Conservation (phyloP, 2,888 invertebrate genomes). For the Tillus elongatus region DNA sequence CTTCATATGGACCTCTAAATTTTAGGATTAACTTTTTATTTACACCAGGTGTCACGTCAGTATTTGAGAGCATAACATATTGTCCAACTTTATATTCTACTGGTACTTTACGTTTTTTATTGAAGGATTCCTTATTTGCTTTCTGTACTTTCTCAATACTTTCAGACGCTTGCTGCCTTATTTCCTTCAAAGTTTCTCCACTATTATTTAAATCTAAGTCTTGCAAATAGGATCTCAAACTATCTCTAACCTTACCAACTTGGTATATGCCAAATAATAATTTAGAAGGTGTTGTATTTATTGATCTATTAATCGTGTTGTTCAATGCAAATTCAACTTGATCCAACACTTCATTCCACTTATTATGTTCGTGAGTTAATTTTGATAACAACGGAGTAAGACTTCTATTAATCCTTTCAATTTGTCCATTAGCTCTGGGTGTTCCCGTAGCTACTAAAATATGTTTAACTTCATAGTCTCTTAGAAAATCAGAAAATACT, state of each 20-base stretch:
- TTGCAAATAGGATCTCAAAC: no score
- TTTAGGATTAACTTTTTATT: constrained; percentile 25
- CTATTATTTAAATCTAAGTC: no score
- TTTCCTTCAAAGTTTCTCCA: no score
- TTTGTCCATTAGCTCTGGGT: no score
- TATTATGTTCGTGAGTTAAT: constrained; percentile 11
- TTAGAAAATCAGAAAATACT: constrained; percentile 18
- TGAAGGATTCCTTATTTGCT: no score
- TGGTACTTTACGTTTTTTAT: no score
- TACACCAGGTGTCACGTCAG: constrained; percentile 21
- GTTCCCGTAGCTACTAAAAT: no score
- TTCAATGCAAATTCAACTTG: constrained; percentile 14
- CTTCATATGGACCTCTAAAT: constrained; percentile 25
- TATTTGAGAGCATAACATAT: constrained; percentile 25
- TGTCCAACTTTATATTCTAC: no score
- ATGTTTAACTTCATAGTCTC: constrained; percentile 17
- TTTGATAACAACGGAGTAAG: constrained; percentile 21
- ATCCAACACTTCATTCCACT: constrained; percentile 16
- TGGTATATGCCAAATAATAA: constrained; percentile 12
- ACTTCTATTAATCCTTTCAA: constrained; percentile 16
- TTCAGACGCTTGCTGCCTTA: no score
- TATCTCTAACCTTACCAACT: no score
- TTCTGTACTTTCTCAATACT: no score
- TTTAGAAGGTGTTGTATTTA: constrained; percentile 12
- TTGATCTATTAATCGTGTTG: constrained; percentile 9